Evolutionary conservation across 2,113 vertebrate species (phyloP).

Genomic region (Clarias batrachus): DNA sequence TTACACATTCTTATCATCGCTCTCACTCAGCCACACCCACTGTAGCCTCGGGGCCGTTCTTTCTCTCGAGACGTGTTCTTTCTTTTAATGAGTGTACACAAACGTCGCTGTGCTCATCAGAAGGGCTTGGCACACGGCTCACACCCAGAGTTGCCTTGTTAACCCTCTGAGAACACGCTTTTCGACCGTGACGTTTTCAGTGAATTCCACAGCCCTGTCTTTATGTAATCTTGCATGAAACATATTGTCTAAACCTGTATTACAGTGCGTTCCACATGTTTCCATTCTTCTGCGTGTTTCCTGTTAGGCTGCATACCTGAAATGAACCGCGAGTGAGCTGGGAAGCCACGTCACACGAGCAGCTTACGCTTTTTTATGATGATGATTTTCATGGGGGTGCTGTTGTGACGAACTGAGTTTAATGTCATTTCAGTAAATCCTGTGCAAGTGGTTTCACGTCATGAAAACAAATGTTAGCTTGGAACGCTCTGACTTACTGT

Average conservation of each 20-base stretch:
- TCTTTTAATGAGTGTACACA: neutral
- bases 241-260: neutral
- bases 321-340: neutral
- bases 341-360: neutral
- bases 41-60: neutral
- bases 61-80: neutral
- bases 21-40: neutral
- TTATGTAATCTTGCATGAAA: constrained; percentile 1
- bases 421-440: neutral
- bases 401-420: neutral
- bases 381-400: neutral
- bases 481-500: neutral
- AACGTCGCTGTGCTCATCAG: neutral
- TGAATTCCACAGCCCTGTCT: neutral
- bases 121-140: neutral
- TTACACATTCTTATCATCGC: constrained; percentile 2
- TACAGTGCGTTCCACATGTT: neutral
- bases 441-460: neutral
- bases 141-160: neutral
- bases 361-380: neutral
- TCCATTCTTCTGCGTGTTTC: neutral
- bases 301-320: constrained; percentile 10
- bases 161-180: constrained; percentile 8
- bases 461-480: neutral
- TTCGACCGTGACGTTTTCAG: neutral